Base-by-base conservation (phyloP, 1,140 invertebrate species). In the Lethocerus indicus region DNA sequence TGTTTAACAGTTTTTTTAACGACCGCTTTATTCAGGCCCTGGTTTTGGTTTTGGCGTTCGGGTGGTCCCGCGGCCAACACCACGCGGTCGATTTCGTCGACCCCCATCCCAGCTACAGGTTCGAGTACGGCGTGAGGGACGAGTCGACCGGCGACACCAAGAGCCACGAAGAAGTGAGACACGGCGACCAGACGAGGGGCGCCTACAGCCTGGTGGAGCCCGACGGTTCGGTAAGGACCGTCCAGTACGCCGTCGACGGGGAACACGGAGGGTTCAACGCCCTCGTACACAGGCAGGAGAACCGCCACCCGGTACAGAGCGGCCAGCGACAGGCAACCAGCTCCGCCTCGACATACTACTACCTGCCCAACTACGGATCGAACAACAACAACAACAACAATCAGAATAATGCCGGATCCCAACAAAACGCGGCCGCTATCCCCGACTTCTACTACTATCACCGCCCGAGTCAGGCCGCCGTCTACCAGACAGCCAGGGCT, bases 81-180 rank as follows among this genome's bases (percentile, higher is more conserved):
- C 37, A 40, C 37, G 37, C n/a, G 16, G 6, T 16, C 7, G 37
- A 40, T 9, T 9, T n/a, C 6, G n/a, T 16, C 48, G 35, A 51
- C 48, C 6, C 21, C 18, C 45, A 44, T n/a, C 51, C 54, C 28
- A 45, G 41, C 26, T 74, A 74, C 58, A 62, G 61, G 40, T 74
- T 71, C 59, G 59, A 64, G n/a, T 74, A 74, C 55, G 64, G 63
- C 20, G 71, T 74, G 20, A 65, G 66, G 37, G 72, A 74, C 53
- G 61, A 64, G 21, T 63, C 71, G 57, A 73, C 72, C 29, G 69
- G 70, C 13, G 72, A 75, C 58, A 64, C 71, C 52, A 73, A 75
- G 59, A 65, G 63, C 53, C 71, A 74, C 50, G 59, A 67, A 35
- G 72, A 74, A 58, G 62, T 65, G 18, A 60, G 69, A 9, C 63